These are phyloP conservation scores for Labeo calbasu DNA, from an alignment of 2,797 vertebrate genomes.

Conservation along the genomic window DNA sequence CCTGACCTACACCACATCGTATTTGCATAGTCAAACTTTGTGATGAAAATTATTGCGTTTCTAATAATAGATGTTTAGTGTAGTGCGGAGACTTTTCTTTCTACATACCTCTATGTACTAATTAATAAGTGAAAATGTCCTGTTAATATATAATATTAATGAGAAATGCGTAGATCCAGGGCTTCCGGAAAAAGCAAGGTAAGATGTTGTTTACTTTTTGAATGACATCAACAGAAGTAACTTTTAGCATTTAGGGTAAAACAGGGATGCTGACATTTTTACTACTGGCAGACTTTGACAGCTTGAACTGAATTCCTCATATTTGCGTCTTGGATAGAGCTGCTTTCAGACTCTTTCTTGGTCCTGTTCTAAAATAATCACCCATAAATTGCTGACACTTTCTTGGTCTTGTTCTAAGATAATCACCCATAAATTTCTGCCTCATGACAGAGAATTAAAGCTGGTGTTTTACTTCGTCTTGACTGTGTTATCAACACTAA, in stretches of 20 bases:
- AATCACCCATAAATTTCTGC: constrained; percentile 77
- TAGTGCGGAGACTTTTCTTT: neutral
- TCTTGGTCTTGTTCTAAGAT: constrained; percentile 73
- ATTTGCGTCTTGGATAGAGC: neutral
- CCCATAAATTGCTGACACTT: constrained; percentile 70
- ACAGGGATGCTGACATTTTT: neutral
- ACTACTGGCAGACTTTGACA: neutral
- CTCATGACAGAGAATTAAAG: constrained; percentile 70
- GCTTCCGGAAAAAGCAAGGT: neutral
- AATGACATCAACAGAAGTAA: neutral
- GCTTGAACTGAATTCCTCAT: constrained; percentile 6
- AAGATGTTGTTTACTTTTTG: neutral
- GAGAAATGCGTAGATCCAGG: too few relatives aligned
- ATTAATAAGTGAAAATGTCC: neutral
- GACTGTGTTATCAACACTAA: constrained; percentile 64
- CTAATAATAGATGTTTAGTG: neutral
- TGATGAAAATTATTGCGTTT: neutral
- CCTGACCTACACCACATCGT: neutral
- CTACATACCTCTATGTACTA: neutral
- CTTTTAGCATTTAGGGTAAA: neutral
- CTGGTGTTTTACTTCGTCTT: constrained; percentile 68
- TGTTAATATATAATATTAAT: neutral
- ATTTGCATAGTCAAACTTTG: neutral
- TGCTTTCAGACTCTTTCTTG: constrained; percentile 45
- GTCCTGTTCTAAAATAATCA: constrained; percentile 76